Conservation (phyloP, 2,113 vertebrate genomes). For the Pelecanoides urinatrix region DNA sequence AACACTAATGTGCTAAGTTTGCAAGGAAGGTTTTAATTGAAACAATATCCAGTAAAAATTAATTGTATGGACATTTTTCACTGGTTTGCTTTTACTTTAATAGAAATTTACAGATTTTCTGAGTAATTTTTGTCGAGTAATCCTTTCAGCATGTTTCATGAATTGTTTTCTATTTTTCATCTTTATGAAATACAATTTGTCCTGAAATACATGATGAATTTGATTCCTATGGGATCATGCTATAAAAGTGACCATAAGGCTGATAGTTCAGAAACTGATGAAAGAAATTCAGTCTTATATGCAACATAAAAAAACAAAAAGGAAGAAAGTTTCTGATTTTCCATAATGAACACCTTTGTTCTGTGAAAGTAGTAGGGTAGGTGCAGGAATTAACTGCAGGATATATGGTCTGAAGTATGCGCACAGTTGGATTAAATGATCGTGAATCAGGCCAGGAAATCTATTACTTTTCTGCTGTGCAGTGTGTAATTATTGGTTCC, state of each 20-base stretch:
- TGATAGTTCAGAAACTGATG: background rate
- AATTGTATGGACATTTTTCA: background rate
- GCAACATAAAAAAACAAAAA: background rate
- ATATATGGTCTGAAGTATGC: background rate
- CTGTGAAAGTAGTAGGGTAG: background rate
- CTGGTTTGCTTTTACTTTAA: background rate
- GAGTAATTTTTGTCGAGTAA: background rate
- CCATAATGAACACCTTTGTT: background rate
- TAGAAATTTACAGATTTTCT: background rate
- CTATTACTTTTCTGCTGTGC: background rate
- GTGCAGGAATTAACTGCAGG: background rate
- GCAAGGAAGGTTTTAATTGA: background rate
- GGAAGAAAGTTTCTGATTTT: background rate
- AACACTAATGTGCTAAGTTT: background rate
- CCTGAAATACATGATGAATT: background rate
- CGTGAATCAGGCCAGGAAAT: background rate
- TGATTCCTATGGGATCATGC: background rate
- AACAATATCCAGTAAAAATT: background rate
- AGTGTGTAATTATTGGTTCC: background rate
- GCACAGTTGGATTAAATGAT: background rate
- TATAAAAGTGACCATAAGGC: background rate
- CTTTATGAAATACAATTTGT: background rate
- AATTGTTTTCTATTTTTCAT: background rate
- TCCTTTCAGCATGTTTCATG: background rate
- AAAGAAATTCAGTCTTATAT: background rate